A percentile compares a stretch with the other conserved stretches of the same genome.
Conservation (phyloP, 2,888 invertebrate species). For the Dasypolia templi region DNA sequence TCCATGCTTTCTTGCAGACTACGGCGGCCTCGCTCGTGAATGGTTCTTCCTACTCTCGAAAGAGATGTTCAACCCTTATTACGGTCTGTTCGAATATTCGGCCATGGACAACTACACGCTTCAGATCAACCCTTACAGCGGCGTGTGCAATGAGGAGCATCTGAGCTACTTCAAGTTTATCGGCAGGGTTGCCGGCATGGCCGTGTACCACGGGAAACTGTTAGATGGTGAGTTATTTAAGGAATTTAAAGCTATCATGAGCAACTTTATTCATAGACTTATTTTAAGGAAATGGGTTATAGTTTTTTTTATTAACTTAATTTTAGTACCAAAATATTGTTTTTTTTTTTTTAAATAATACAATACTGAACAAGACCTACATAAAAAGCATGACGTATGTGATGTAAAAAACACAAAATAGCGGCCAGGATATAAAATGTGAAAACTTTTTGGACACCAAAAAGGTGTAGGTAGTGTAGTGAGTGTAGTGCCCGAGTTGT, state of each 20-base stretch:
- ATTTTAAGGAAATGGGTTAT: background rate
- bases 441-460: background rate
- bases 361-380: too few relatives aligned
- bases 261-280: background rate
- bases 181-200: conserved; percentile 99
- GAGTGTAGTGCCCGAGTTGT: too few relatives aligned
- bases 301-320: too few relatives aligned
- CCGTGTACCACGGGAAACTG: conserved; percentile 99
- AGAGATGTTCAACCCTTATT: conserved; percentile 99
- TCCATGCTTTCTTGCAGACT: conserved; percentile 91
- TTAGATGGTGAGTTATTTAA: conserved; percentile 94
- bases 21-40: conserved; percentile 98
- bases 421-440: background rate
- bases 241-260: background rate
- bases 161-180: conserved; percentile 99
- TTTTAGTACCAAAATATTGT: background rate
- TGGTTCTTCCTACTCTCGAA: conserved; percentile 99
- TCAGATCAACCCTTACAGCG: conserved; percentile 99
- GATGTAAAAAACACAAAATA: background rate
- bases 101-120: conserved; percentile 99
- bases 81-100: conserved; percentile 99
- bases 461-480: too few relatives aligned
- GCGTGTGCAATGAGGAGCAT: conserved; percentile 99
- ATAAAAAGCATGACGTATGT: background rate
- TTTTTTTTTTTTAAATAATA: background rate